Base-by-base conservation (phyloP, 2,888 invertebrate genomes). In the Chromoteleia sp. region DNA sequence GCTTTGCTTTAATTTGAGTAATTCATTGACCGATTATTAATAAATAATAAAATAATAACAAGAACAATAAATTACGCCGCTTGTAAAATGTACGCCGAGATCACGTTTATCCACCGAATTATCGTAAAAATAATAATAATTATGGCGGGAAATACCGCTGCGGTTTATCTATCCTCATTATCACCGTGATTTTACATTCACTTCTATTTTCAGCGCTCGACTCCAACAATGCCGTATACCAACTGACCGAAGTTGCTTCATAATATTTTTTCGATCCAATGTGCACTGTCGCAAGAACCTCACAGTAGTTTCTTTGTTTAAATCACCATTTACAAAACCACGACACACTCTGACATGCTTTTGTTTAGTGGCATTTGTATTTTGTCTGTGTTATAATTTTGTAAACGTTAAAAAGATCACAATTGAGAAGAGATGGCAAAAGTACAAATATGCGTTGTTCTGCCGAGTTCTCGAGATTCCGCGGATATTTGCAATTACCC, bases 351-450 rank as follows among this genome's bases (percentile, higher is more conserved):
- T 88, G 88, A 89, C 88, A 87, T 88, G 91, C 90, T 90, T 91
- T 88, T 78, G 29, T 78, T 77, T 90, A 91, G 90, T 91, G 87
- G 88, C 89, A 90, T 90, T 89, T 88, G 88, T 89, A 87, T 86
- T 85, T 89, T 88, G 89, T 89, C 86, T 88, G 84, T 86, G 81
- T 83, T 84, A 73, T 84, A 30, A 56, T 65, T 70, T 63, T 65
- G 33, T 65, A 43, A 70, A 59, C 59, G 58, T 67, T 63, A 5
- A 50, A 70, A 65, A 50, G 12, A 41, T 58, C 41, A 71, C 45
- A 41, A 59, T 15, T 17, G 45, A 65, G 17, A 71, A 78, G 39
- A 78, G 58, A 73, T 73, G 67, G 67, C 73, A 73, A 73, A 56
- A 58, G 41, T 67, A 67, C 21, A 54, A 63, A 43, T 8, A 7